Conservation (phyloP, 2,113 vertebrate genomes). For the Pithys albifrons region DNA sequence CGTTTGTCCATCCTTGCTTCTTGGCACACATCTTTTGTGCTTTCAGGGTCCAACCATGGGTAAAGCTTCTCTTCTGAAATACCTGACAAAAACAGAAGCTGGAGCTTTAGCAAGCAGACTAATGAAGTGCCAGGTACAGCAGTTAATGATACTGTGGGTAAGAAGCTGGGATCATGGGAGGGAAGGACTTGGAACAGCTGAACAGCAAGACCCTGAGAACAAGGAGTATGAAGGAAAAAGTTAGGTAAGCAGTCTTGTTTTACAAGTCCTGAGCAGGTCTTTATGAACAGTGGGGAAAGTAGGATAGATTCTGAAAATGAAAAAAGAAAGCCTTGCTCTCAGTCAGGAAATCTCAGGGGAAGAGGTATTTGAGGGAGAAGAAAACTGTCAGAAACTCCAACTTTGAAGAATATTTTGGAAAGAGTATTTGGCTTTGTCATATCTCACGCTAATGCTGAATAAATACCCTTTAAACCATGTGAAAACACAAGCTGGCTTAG, state of each 20-base stretch:
- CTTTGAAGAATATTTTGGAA: not conserved
- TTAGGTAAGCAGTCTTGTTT: not conserved
- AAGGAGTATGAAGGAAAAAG: not conserved
- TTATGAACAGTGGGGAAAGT: not conserved
- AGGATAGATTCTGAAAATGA: not conserved
- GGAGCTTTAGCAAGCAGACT: not conserved
- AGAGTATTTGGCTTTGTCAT: not conserved
- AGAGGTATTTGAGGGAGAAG: not conserved
- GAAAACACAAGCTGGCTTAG: not conserved
- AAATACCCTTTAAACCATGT: not conserved
- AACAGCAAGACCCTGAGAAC: not conserved
- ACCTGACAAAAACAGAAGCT: not conserved
- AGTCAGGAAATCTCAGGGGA: not conserved
- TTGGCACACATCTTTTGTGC: not conserved
- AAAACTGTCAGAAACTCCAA: not conserved
- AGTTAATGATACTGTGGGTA: not conserved
- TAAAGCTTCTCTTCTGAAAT: not conserved
- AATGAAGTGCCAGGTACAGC: not conserved
- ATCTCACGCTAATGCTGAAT: not conserved
- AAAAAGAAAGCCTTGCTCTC: not conserved
- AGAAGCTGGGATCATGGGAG: accelerated
- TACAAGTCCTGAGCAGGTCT: not conserved
- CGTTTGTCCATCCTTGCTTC: not conserved
- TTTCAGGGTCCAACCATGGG: not conserved
- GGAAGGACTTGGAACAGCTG: not conserved